Evolutionary conservation across 2,113 vertebrate species (phyloP), one percentile per base, ranked within the genome.

Genomic region (Hydrolagus affinis): DNA sequence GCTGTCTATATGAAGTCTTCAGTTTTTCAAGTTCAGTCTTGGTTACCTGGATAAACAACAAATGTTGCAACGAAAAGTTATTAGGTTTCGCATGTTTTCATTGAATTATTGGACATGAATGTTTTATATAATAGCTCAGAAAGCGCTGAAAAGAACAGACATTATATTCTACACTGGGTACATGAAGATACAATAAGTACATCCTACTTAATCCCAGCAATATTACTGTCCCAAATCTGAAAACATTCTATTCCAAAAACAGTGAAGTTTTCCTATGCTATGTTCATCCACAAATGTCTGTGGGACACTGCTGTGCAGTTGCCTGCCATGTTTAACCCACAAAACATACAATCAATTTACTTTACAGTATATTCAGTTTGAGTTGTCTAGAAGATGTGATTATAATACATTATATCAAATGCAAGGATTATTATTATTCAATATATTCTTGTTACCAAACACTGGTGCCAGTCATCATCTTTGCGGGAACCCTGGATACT

Each of bases 1-100:
- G 90, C 86, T 98, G 97, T 71, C 95, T 95, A 89, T 99, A 98
- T 56, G 90, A 93, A 60, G 91, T 90, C 91, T 98, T 99, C 90
- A 98, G 92, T 91, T 98, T 99, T 87, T 98, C 97, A 88, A 98
- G 91, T 89, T 99, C 97, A 30, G 91, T 96, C 90, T 94, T 96
- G 85, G 97, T 98, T 85, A 99, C 96, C 98, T 99, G 77, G 87
- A 59, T 89, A 88, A 85, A 62, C 90, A 90, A 76, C 7, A 87
- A 56, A 90, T 62, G 60, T 21, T 83, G 1, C 12, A 17, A 9
- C 64, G 8, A 80, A 62, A 23, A 64, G n/a, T 77, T 57, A 12
- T 11, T 28, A 30, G 23, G 4, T 21, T 70, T 19, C 21, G 68
- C 68, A 8, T 21, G 17, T 70, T 70, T 70, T n/a, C 68, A 17